These are phyloP conservation scores for Nasua narica DNA, from an alignment of 2,797 vertebrate genomes.

Conservation along the genomic window DNA sequence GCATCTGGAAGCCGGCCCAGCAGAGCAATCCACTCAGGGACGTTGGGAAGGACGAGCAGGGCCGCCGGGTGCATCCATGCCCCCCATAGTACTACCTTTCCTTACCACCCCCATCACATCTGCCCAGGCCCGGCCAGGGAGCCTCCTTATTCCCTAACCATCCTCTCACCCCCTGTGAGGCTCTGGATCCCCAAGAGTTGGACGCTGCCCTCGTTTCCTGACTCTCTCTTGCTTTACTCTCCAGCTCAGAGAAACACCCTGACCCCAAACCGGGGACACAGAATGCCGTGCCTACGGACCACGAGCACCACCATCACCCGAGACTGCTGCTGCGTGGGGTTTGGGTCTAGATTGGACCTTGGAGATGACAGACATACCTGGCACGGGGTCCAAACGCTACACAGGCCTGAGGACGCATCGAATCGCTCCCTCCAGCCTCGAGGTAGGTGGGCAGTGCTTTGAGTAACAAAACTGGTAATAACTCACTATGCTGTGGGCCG, in stretches of 20 bases:
- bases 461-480: not conserved
- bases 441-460: not conserved
- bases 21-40: not conserved
- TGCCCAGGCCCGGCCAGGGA: not conserved
- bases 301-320: fast-evolving
- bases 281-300: too few relatives aligned
- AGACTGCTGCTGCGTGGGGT: not conserved
- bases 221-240: not conserved
- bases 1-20: not conserved
- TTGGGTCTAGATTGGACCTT: not conserved
- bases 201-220: not conserved
- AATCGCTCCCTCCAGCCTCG: not conserved
- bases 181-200: not conserved
- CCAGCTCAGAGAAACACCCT: not conserved
- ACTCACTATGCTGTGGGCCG: not conserved
- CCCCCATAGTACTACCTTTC: not conserved
- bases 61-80: fast-evolving
- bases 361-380: not conserved
- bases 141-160: not conserved
- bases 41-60: not conserved
- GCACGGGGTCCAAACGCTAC: not conserved
- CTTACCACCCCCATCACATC: not conserved
- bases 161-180: not conserved
- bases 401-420: not conserved
- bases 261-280: not conserved